Evolutionary conservation across 1,140 invertebrate genomes (phyloP).

Genomic region (Micrasema longulum): DNA sequence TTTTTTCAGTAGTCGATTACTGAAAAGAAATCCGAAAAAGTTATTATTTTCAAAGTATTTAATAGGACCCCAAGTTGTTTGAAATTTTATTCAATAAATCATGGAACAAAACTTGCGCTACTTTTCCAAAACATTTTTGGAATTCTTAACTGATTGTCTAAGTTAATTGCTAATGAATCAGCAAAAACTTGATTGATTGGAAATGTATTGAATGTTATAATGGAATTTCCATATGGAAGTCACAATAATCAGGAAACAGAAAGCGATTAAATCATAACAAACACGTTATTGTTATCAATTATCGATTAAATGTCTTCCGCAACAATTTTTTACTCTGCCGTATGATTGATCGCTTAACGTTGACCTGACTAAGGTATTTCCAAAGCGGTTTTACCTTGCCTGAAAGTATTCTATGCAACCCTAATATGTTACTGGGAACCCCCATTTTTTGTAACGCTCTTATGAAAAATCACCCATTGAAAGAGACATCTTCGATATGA

Average conservation of each 20-base stretch:
- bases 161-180: conserved; percentile 26
- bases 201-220: conserved; percentile 17
- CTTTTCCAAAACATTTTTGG: not conserved
- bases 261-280: conserved; percentile 39
- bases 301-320: conserved; percentile 31
- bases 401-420: no score
- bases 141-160: conserved; percentile 8
- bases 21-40: no score
- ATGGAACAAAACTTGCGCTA: conserved; percentile 1
- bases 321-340: conserved; percentile 18
- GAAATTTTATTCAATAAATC: not conserved
- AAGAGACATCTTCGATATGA: no score
- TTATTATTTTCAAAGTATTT: no score
- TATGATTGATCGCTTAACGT: conserved; percentile 34
- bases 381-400: no score
- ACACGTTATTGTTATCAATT: conserved; percentile 40
- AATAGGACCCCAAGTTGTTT: no score
- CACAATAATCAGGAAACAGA: conserved; percentile 25
- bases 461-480: not conserved
- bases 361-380: conserved; percentile 22
- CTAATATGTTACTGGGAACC: no score
- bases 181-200: conserved; percentile 35
- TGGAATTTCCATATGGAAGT: conserved; percentile 25
- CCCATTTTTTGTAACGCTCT: not conserved
- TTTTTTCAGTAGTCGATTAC: no score